phyloP scores from a whole-genome alignment of 2,113 vertebrate genomes.

The Nicator chloris region DNA sequence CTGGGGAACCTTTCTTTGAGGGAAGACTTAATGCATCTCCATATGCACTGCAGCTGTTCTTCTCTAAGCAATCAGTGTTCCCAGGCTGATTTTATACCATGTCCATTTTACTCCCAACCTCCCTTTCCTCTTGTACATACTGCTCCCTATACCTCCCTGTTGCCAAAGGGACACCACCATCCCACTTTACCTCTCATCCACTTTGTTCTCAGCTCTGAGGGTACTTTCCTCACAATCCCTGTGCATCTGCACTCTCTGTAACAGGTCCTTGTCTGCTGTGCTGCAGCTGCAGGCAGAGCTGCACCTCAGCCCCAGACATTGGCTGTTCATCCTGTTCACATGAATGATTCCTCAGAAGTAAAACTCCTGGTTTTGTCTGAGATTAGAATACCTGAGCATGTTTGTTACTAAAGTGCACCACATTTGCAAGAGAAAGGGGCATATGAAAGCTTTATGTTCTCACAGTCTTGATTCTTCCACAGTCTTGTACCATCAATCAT shows the following conservation, averaged over 20 bases:
- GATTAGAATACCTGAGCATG: background rate
- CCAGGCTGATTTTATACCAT: background rate
- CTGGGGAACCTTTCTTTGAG: background rate
- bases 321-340: background rate
- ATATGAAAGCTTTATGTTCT: background rate
- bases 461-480: background rate
- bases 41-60: background rate
- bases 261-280: background rate
- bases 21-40: background rate
- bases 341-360: background rate
- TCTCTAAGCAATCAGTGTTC: background rate
- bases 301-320: background rate
- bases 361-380: background rate
- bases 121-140: background rate
- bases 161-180: background rate
- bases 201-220: background rate
- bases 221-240: background rate
- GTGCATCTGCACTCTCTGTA: accelerated
- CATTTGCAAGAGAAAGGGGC: background rate
- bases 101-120: background rate
- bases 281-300: background rate
- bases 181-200: background rate
- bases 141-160: background rate
- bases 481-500: background rate
- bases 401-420: background rate